Conservation (phyloP, 2,888 invertebrate genomes). For the Drosophila neutralis region DNA sequence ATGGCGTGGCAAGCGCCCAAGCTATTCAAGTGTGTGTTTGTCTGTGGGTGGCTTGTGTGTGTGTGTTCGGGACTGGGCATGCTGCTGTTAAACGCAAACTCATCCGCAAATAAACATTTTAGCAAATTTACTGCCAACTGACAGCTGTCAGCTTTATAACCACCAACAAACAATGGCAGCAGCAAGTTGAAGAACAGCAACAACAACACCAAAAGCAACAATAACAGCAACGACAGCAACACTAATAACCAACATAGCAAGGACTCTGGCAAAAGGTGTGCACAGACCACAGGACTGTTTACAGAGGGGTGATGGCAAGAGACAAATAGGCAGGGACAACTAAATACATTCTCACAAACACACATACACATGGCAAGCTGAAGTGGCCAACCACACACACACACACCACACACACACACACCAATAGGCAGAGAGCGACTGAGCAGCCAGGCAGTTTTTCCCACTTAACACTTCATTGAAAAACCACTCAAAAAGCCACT, state of each 20-base stretch:
- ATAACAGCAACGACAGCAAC: slow-evolving; percentile 26
- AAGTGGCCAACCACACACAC: slow-evolving; percentile 49
- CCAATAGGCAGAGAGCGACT: slow-evolving; percentile 26
- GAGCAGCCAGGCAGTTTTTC: slow-evolving; percentile 62
- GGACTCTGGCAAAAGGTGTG: slow-evolving; percentile 63
- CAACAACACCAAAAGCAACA: slow-evolving; percentile 18
- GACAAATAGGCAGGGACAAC: slow-evolving; percentile 65
- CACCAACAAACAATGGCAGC: slow-evolving; percentile 75
- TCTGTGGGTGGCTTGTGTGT: not conserved
- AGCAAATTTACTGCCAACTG: slow-evolving; percentile 81
- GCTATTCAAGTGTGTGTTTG: slow-evolving; percentile 59
- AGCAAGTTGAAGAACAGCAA: slow-evolving; percentile 29
- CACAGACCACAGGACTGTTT: slow-evolving; percentile 69
- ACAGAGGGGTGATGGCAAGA: slow-evolving; percentile 38
- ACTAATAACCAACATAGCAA: slow-evolving; percentile 27
- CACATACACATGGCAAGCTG: slow-evolving; percentile 24
- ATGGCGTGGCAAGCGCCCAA: slow-evolving; percentile 52
- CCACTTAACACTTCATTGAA: slow-evolving; percentile 82
- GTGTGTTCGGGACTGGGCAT: slow-evolving; percentile 43
- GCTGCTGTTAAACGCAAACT: slow-evolving; percentile 77
- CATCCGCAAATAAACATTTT: slow-evolving; percentile 80
- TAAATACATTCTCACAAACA: slow-evolving; percentile 53
- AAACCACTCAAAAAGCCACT: slow-evolving; percentile 81
- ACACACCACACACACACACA: slow-evolving; percentile 23
- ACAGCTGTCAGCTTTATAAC: slow-evolving; percentile 82